Conservation (phyloP, 2,888 invertebrate species). For the Oscheius myriophilus region DNA sequence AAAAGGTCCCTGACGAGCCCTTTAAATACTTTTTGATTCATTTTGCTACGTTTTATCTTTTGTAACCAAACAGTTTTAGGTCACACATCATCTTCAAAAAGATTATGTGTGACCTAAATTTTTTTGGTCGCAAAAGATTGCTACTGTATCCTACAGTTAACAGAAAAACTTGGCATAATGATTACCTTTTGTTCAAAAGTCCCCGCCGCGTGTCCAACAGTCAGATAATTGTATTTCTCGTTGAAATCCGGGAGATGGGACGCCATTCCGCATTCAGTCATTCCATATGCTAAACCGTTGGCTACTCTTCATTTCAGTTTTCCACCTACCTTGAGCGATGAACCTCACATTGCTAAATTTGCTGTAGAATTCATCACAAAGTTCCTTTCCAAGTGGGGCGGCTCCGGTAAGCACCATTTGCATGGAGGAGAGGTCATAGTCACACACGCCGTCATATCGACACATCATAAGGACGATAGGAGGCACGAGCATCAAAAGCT, state of each 20-base stretch:
- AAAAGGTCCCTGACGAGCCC: too few relatives aligned
- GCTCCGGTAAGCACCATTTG: slow-evolving; percentile 63
- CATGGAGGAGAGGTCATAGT: slow-evolving; percentile 82
- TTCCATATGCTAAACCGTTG: slow-evolving; percentile 77
- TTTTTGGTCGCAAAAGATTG: too few relatives aligned
- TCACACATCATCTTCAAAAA: too few relatives aligned
- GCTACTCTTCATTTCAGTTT: background rate
- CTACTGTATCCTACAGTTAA: too few relatives aligned
- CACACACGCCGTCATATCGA: slow-evolving; percentile 78
- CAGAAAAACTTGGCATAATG: too few relatives aligned
- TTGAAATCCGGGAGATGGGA: slow-evolving; percentile 71
- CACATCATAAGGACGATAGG: slow-evolving; percentile 82
- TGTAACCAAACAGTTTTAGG: too few relatives aligned
- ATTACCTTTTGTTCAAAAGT: slow-evolving; percentile 78
- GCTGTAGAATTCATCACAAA: slow-evolving; percentile 50
- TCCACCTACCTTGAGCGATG: slow-evolving; percentile 36
- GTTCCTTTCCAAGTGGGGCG: slow-evolving; percentile 62
- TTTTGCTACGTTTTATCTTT: too few relatives aligned
- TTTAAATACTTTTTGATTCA: too few relatives aligned
- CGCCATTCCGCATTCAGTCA: slow-evolving; percentile 80
- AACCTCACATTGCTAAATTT: slow-evolving; percentile 30
- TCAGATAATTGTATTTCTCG: slow-evolving; percentile 76
- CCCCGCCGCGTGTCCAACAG: slow-evolving; percentile 78
- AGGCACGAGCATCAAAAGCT: slow-evolving; percentile 81
- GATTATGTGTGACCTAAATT: too few relatives aligned